Percentiles rank a stretch among this genome's conserved stretches.
These are phyloP conservation scores for Chloroceryle aenea DNA, from an alignment of 2,113 vertebrate species.

Conservation along the genomic window DNA sequence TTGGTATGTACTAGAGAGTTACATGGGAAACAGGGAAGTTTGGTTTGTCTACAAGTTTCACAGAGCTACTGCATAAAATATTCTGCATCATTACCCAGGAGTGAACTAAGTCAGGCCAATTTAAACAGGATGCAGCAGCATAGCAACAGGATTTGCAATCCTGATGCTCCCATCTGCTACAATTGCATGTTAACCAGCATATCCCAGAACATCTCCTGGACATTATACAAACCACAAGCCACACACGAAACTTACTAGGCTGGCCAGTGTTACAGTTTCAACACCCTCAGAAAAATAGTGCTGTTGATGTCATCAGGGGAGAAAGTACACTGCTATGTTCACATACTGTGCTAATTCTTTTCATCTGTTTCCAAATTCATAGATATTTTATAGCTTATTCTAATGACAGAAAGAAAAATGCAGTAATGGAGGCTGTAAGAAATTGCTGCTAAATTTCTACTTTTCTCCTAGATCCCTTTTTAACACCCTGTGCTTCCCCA, in stretches of 20 bases:
- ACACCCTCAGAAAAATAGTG: background rate
- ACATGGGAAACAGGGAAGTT: background rate
- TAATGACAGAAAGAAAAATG: background rate
- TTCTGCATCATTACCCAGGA: background rate
- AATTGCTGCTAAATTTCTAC: background rate
- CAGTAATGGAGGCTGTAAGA: background rate
- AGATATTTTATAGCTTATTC: background rate
- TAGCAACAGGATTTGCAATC: background rate
- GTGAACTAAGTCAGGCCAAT: background rate
- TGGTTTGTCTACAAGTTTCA: background rate
- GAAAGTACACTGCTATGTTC: background rate
- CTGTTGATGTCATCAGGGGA: background rate
- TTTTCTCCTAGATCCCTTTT: background rate
- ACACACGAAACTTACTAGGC: background rate
- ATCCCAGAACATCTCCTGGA: background rate
- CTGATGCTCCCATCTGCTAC: background rate
- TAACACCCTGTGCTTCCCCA: background rate
- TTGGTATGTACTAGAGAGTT: background rate
- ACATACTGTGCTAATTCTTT: background rate
- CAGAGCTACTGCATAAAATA: background rate
- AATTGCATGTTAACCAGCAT: background rate
- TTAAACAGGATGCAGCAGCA: constrained; percentile 13
- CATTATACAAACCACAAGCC: background rate
- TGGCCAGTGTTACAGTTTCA: background rate
- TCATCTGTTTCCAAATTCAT: background rate